These are phyloP conservation scores for Pyrrhura leucotis DNA, from an alignment of 2,797 vertebrate species.

Conservation along the genomic window DNA sequence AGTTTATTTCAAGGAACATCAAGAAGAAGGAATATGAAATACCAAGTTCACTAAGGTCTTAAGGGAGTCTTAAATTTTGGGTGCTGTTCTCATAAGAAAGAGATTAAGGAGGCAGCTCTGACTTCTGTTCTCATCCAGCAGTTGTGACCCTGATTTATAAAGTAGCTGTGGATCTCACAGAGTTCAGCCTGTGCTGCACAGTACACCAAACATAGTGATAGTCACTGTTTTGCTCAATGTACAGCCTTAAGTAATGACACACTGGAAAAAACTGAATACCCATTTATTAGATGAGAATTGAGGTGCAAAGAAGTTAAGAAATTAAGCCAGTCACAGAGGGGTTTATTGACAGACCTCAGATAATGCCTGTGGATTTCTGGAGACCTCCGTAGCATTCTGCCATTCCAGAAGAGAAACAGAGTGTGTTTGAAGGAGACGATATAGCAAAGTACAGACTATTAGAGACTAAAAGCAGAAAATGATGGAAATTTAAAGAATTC, in stretches of 20 bases:
- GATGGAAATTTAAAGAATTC: not conserved
- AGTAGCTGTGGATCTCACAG: not conserved
- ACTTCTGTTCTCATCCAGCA: not conserved
- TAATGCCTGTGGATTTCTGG: not conserved
- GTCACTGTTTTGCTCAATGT: not conserved
- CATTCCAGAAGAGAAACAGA: not conserved
- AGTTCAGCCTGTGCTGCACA: not conserved
- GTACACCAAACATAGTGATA: not conserved
- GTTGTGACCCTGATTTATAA: not conserved
- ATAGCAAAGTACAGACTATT: not conserved
- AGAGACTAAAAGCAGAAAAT: not conserved
- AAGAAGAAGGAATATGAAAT: not conserved
- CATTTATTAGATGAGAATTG: not conserved
- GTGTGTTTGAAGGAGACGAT: not conserved
- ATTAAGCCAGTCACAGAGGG: not conserved
- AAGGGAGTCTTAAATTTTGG: not conserved
- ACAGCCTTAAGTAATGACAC: not conserved
- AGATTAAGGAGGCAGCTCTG: not conserved
- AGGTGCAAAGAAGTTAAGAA: not conserved
- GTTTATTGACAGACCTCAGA: not conserved
- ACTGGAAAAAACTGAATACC: not conserved
- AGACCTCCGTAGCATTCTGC: not conserved
- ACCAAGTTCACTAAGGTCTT: not conserved
- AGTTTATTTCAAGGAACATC: not conserved
- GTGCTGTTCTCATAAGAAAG: not conserved